Base-by-base conservation (phyloP, 2,797 vertebrate species). In the Heterohyrax brucei region DNA sequence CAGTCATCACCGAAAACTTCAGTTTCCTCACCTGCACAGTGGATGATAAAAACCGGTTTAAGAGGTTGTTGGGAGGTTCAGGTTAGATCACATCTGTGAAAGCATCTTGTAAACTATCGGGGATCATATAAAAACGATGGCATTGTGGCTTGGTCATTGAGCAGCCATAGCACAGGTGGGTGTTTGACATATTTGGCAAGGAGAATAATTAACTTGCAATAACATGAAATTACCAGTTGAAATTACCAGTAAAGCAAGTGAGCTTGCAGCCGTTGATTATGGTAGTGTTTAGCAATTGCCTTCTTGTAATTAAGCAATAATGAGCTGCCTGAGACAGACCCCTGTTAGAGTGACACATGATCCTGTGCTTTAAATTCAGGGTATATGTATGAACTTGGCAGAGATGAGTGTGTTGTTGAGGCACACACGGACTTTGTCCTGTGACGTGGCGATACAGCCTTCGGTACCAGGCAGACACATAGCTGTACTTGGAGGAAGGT, bases 221-320 rank as follows among this genome's bases (percentile, higher is more conserved):
- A 93, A 96, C 64, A 59, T 94, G 84, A 93, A 95, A 97, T 97
- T 95, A 97, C 94, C 89, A 95, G 84, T 89, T 87, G 87, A 89
- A 89, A 39, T 3, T 39, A 39, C 39, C 39, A 39, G 39, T 93
- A 89, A 95, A 87, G 96, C 95, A 95, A 96, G 95, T 28, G 68
- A 89, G 96, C 93, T 80, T 97, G 95, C 53, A 87, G 89, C 64
- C 46, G 89, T 84, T 96, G 94, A 95, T 96, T 95, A 87, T 89
- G 66, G 93, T 95, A 90, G 83, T 93, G 93, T 87, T 95, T 95
- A 92, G 90, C 96, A 94, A 97, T 95, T 95, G 87, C 93, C 78
- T 92, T 84, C 88, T 94, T 9, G 90, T 96, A 92, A 97, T 97
- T 96, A 96, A 95, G 95, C 88, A 93, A 73, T 97, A 95, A 97